These are phyloP conservation scores for Theretra japonica DNA, from an alignment of 2,888 invertebrate species.

Conservation along the genomic window DNA sequence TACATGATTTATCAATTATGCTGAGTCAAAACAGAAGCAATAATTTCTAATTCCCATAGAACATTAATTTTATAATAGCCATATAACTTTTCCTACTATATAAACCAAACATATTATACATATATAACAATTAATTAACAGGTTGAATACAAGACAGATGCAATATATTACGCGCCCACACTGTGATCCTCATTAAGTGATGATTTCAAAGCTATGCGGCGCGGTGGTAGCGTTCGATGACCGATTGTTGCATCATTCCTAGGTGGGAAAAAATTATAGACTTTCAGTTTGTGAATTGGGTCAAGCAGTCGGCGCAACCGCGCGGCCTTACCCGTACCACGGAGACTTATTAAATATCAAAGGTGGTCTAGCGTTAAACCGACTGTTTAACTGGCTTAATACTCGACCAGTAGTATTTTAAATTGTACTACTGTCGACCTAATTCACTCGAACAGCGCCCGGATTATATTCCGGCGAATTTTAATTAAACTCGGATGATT, in stretches of 20 bases:
- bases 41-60: too few species aligned
- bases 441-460: neutral
- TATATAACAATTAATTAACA: neutral
- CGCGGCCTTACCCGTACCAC: slow-evolving; percentile 16
- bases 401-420: neutral
- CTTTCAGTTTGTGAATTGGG: slow-evolving; percentile 21
- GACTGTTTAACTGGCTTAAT: slow-evolving; percentile 5
- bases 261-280: slow-evolving; percentile 19
- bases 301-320: slow-evolving; percentile 23
- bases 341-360: slow-evolving; percentile 23
- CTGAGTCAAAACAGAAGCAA: neutral
- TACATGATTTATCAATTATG: neutral
- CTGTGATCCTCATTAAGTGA: slow-evolving; percentile 1
- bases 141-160: neutral
- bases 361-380: slow-evolving; percentile 18
- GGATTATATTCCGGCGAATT: slow-evolving; percentile 3
- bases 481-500: neutral
- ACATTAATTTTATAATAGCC: too few species aligned
- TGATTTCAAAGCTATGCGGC: neutral
- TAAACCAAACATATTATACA: neutral
- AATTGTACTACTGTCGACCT: slow-evolving; percentile 6
- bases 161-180: neutral
- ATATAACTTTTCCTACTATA: neutral
- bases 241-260: slow-evolving; percentile 19
- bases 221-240: slow-evolving; percentile 16